Base-by-base conservation (phyloP, 2,888 invertebrate species). In the Graphium colonna region DNA sequence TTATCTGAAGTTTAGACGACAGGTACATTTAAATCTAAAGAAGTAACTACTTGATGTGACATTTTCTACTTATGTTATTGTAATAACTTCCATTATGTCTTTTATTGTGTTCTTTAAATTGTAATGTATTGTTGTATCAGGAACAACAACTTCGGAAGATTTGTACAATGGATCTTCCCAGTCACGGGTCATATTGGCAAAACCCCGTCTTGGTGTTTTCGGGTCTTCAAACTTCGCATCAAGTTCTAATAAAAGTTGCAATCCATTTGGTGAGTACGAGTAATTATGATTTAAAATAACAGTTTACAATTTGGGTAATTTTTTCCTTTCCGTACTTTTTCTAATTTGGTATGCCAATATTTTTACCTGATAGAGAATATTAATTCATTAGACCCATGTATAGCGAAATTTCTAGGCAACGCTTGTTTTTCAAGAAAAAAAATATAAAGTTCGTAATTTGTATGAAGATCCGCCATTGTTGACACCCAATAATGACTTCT, bases 161-260 rank as follows among this genome's bases (percentile, higher is more conserved):
- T 77, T 80, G 59, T 80, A 68, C 61, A 86, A 82, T 82, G 84
- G 82, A 42, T 74, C 84, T 52, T 64, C 81, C 38, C 86, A 83
- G 60, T 78, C 86, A 18, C 69, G 82, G 57, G 79, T 86, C 61
- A 85, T 88, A 26, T 65, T 89, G 63, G 89, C 89, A 3, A 89
- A 87, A 61, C 88, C 89, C 10, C 73, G 87, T 17, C 79, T 89
- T 47, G 88, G 87, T 46, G 82, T 82, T 4, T 85, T 88, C 68
- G 86, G 82, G 3, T 72, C 83, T 1, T 73, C 84, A 8, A 79
- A 74, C 58, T 76, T 82, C 55, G 79, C 80, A 44, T 78, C 84
- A 40, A 77, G 77, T 61, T 83, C 84, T 42, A 81, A 75, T 56
- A 85, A 83, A 74, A 73, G 65, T 45, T 73, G 69, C 56, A 88